A percentile compares a stretch with the other conserved stretches of the same genome.
Conservation (phyloP, 2,888 invertebrate genomes). For the Drosophila nr. perissopoda region DNA sequence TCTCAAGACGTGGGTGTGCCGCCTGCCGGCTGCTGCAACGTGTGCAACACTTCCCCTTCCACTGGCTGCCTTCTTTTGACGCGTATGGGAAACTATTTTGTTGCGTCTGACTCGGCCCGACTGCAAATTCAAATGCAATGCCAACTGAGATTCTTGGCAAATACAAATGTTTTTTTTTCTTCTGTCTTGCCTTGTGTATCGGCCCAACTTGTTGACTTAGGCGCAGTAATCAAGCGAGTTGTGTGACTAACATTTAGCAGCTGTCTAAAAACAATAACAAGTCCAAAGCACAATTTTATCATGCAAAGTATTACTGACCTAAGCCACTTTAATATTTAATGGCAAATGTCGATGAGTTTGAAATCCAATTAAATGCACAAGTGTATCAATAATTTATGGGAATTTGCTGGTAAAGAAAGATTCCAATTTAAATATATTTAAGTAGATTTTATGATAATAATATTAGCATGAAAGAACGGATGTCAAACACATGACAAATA, state of each 20-base stretch:
- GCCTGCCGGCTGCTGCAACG: not conserved
- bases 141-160: slow-evolving; percentile 43
- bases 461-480: not conserved
- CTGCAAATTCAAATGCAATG: slow-evolving; percentile 43
- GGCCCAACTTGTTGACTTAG: slow-evolving; percentile 35
- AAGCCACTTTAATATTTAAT: slow-evolving; percentile 44
- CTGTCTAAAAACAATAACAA: slow-evolving; percentile 53
- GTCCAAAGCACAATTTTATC: slow-evolving; percentile 37
- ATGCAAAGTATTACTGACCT: slow-evolving; percentile 60
- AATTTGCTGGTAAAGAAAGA: not conserved
- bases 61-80: slow-evolving; percentile 29
- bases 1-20: slow-evolving; percentile 56
- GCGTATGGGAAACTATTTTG: slow-evolving; percentile 58
- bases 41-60: slow-evolving; percentile 26
- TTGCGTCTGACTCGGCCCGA: slow-evolving; percentile 9
- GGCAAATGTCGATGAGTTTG: not conserved
- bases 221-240: slow-evolving; percentile 19
- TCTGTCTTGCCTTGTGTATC: slow-evolving; percentile 27
- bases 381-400: not conserved
- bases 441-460: not conserved
- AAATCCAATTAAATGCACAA: not conserved
- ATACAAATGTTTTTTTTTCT: slow-evolving; percentile 14
- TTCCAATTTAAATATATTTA: not conserved
- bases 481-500: not conserved
- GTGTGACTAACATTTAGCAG: slow-evolving; percentile 7